Percentiles rank a stretch among this genome's conserved stretches.
Conservation (phyloP, 2,113 vertebrate species). For the Paraplagusia blochii region DNA sequence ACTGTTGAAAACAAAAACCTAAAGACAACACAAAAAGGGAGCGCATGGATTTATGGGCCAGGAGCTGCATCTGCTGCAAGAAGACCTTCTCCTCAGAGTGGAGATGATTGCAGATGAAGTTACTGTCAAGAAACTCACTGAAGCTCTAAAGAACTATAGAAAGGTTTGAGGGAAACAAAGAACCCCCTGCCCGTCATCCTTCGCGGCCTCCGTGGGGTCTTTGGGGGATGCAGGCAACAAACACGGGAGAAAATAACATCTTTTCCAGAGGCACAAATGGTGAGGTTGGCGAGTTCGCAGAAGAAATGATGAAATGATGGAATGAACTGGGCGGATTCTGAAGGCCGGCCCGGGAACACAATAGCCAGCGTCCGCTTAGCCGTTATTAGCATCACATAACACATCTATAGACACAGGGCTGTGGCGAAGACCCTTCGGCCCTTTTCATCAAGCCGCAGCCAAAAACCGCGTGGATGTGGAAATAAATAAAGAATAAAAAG, state of each 20-base stretch:
- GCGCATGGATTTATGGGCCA: conserved; percentile 58
- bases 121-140: background rate
- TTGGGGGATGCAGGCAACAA: conserved; percentile 18
- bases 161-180: conserved; percentile 32
- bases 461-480: no score
- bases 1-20: conserved; percentile 39
- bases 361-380: conserved; percentile 56
- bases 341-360: conserved; percentile 52
- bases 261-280: background rate
- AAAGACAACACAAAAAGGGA: conserved; percentile 62
- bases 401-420: no score
- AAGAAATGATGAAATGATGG: background rate
- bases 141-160: background rate
- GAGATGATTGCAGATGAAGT: conserved; percentile 15
- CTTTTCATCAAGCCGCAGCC: no score
- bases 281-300: background rate
- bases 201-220: conserved; percentile 24
- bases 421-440: no score
- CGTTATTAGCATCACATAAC: conserved; percentile 2
- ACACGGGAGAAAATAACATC: background rate
- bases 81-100: conserved; percentile 65
- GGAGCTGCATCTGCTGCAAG: conserved; percentile 57
- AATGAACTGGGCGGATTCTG: conserved; percentile 20
- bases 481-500: no score
- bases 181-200: conserved; percentile 50